phyloP scores from a whole-genome alignment of 2,888 invertebrate genomes.

The Hirtodrosophila confusa region DNA sequence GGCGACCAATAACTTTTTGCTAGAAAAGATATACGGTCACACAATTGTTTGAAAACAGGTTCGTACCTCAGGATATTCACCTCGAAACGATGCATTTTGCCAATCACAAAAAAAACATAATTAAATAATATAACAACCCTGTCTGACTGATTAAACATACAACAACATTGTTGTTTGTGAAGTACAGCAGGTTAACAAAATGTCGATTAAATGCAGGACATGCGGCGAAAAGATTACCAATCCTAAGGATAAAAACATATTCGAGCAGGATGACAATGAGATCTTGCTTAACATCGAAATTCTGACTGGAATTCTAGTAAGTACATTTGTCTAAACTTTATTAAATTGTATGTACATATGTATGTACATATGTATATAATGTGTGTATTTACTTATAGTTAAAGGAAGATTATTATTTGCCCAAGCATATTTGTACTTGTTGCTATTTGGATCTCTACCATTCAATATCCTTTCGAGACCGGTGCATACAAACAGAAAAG shows the following conservation, averaged over 20 bases:
- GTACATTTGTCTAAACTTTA: background rate
- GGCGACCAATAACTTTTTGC: no score
- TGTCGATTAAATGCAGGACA: conserved; percentile 32
- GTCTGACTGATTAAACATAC: no score
- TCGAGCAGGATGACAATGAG: background rate
- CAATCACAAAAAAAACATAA: no score
- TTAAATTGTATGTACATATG: no score
- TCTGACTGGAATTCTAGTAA: conserved; percentile 45
- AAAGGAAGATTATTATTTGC: conserved; percentile 6
- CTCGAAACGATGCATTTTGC: no score
- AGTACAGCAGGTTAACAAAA: background rate
- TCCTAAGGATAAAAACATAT: conserved; percentile 32
- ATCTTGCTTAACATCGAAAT: conserved; percentile 21
- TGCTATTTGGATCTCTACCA: conserved; percentile 32
- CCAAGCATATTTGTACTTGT: conserved; percentile 26
- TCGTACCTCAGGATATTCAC: no score
- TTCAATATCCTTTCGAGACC: conserved; percentile 37
- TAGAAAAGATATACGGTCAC: no score
- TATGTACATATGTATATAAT: no score
- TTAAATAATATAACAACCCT: no score
- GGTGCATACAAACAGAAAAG: conserved; percentile 23
- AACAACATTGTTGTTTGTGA: no score
- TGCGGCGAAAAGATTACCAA: conserved; percentile 31
- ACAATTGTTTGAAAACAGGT: no score
- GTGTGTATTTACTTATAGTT: conserved; percentile 11